These are phyloP conservation scores for Etheostoma nigrum DNA, from an alignment of 2,797 vertebrate species.

Conservation along the genomic window DNA sequence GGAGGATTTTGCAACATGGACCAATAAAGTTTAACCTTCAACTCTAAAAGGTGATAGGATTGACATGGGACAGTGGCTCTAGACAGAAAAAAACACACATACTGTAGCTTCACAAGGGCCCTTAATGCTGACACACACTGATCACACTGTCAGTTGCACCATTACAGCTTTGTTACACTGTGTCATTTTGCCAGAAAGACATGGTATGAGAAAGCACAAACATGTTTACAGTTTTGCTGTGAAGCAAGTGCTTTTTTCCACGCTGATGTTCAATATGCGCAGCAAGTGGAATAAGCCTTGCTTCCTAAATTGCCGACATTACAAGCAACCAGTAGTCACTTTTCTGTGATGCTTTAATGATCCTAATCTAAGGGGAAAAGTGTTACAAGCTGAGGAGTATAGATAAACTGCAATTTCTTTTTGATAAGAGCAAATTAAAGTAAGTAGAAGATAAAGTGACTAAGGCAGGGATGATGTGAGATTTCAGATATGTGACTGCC, in stretches of 20 bases:
- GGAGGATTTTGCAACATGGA: slow-evolving; percentile 3
- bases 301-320: not conserved
- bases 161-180: slow-evolving; percentile 18
- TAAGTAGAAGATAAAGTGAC: slow-evolving; percentile 5
- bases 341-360: slow-evolving; percentile 36
- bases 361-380: slow-evolving; percentile 24
- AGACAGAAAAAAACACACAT: not conserved
- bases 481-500: not conserved
- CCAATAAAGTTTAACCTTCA: slow-evolving; percentile 23
- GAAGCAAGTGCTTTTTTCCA: slow-evolving; percentile 6
- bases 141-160: not conserved
- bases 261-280: not conserved
- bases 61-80: not conserved
- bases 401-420: slow-evolving; percentile 35
- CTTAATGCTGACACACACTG: not conserved
- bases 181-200: slow-evolving; percentile 7
- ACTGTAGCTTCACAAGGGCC: not conserved
- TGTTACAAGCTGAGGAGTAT: slow-evolving; percentile 1
- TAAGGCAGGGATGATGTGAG: slow-evolving; percentile 2
- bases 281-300: slow-evolving; percentile 3
- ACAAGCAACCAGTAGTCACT: slow-evolving; percentile 4
- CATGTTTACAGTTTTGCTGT: slow-evolving; percentile 12
- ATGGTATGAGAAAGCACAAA: not conserved
- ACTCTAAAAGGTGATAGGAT: not conserved
- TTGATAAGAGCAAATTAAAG: slow-evolving; percentile 35